A percentile compares a stretch with the other conserved stretches of the same genome.
Evolutionary conservation across 2,113 vertebrate species (phyloP).

Genomic region (Aleadryas rufinucha): DNA sequence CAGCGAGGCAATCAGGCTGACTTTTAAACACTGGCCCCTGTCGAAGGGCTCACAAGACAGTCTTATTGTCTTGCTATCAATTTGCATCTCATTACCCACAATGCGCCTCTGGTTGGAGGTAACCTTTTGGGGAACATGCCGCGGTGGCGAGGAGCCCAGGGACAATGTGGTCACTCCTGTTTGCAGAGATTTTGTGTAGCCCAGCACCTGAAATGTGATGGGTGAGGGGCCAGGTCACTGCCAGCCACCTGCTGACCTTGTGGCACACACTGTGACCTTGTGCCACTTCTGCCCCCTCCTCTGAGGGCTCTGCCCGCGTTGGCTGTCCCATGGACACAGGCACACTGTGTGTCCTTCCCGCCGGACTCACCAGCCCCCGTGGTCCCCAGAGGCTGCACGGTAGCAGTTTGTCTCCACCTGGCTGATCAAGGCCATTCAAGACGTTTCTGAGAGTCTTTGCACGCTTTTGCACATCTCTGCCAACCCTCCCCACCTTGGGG

Average conservation of each 20-base stretch:
- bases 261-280: neutral
- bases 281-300: neutral
- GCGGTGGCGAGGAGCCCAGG: neutral
- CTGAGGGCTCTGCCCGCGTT: rapidly evolving
- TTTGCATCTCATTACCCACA: conserved; percentile 84
- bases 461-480: neutral
- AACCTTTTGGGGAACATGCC: conserved; percentile 10
- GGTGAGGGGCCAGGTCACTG: neutral
- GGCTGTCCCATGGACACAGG: rapidly evolving
- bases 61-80: conserved; percentile 78
- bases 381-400: rapidly evolving
- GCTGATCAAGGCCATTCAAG: neutral
- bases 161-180: neutral
- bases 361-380: rapidly evolving
- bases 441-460: neutral
- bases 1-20: conserved; percentile 78
- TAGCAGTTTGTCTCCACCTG: rapidly evolving
- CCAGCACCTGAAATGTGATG: rapidly evolving
- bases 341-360: neutral
- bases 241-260: neutral
- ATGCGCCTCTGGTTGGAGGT: conserved; percentile 39
- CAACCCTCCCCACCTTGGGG: neutral
- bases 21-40: conserved; percentile 74
- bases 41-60: conserved; percentile 67
- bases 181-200: neutral